Evolutionary conservation across 2,888 invertebrate genomes (phyloP).

Genomic region (Dynastes maya): DNA sequence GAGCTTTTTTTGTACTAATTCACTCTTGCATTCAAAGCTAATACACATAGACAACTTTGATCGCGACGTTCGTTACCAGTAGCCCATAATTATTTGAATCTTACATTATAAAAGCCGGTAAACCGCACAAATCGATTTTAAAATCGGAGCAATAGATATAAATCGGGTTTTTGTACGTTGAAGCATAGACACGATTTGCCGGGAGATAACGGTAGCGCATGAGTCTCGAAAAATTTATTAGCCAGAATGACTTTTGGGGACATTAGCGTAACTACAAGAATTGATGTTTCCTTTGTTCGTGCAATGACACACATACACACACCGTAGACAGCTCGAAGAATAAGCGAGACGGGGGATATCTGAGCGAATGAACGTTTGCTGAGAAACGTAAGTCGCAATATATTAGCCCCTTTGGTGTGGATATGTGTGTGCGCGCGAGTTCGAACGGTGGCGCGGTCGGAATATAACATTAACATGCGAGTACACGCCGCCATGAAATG

Average conservation of each 20-base stretch:
- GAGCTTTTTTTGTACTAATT: no score
- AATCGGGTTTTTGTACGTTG: conserved; percentile 30
- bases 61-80: not conserved
- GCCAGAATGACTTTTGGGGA: conserved; percentile 43
- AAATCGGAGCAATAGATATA: conserved; percentile 33
- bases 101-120: not conserved
- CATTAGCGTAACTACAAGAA: conserved; percentile 44
- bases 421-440: conserved; percentile 31
- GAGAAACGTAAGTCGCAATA: conserved; percentile 44
- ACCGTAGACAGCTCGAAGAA: conserved; percentile 17
- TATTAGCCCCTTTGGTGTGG: conserved; percentile 51
- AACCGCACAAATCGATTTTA: conserved; percentile 21
- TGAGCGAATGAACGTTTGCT: conserved; percentile 27
- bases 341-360: conserved; percentile 39
- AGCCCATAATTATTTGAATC: not conserved
- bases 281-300: conserved; percentile 46
- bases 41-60: not conserved
- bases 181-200: conserved; percentile 32
- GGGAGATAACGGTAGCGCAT: conserved; percentile 39
- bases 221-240: conserved; percentile 46
- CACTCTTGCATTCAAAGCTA: no score
- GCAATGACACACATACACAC: conserved; percentile 34
- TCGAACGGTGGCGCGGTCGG: conserved; percentile 46
- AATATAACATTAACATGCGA: conserved; percentile 53
- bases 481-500: conserved; percentile 53